phyloP scores from a whole-genome alignment of 2,888 invertebrate genomes.

The Conomelus anceps region DNA sequence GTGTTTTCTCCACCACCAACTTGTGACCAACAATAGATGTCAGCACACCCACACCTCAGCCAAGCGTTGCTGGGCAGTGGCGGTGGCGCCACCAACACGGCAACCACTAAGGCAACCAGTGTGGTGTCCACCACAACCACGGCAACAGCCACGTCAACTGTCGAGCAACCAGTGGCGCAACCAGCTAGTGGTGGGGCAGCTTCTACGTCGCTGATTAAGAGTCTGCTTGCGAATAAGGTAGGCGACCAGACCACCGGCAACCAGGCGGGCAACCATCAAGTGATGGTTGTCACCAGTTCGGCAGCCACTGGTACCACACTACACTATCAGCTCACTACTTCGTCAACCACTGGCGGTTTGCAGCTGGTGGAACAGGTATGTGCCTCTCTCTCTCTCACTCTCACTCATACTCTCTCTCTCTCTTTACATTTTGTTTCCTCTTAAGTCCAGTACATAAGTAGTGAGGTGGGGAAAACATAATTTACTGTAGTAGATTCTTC shows the following conservation, averaged over 20 bases:
- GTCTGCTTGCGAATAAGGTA: slow-evolving; percentile 90
- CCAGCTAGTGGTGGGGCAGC: not conserved
- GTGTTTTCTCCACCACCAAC: not conserved
- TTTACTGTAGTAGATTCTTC: too few relatives aligned
- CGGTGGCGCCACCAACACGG: slow-evolving; percentile 11
- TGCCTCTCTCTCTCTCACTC: slow-evolving; percentile 13
- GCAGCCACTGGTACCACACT: slow-evolving; percentile 44
- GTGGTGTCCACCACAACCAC: not conserved
- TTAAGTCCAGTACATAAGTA: not conserved
- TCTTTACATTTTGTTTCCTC: not conserved
- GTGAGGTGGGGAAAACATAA: too few relatives aligned
- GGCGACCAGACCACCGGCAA: slow-evolving; percentile 42
- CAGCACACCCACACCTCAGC: slow-evolving; percentile 55
- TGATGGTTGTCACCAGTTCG: not conserved
- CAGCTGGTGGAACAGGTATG: slow-evolving; percentile 20
- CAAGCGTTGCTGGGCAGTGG: slow-evolving; percentile 48
- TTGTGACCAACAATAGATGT: slow-evolving; percentile 43
- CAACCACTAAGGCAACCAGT: not conserved
- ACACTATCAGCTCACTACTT: slow-evolving; percentile 38
- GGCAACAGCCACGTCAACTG: slow-evolving; percentile 4
- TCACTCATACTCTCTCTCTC: not conserved
- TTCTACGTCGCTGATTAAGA: slow-evolving; percentile 75
- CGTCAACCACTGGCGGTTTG: not conserved
- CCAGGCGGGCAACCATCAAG: not conserved
- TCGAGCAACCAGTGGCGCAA: too few relatives aligned